Conservation (phyloP, 2,797 vertebrate species). For the Ptychobarbus kaznakovi region DNA sequence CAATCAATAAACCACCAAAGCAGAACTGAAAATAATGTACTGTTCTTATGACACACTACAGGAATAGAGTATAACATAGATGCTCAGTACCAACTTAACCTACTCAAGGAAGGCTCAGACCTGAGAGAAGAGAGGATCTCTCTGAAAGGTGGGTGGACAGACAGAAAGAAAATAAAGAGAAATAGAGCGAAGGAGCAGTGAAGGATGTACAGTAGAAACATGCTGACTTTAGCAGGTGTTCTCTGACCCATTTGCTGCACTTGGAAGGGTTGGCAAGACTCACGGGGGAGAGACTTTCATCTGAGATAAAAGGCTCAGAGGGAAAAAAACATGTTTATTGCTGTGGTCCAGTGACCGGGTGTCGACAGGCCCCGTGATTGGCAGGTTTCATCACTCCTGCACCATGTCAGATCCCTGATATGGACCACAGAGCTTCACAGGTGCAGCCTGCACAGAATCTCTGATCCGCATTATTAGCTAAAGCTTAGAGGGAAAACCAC, state of each 20-base stretch:
- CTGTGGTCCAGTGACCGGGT: constrained; percentile 34
- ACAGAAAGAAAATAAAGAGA: background rate
- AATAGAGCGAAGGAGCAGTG: background rate
- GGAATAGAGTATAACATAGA: background rate
- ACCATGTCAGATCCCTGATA: constrained; percentile 27
- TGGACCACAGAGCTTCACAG: constrained; percentile 22
- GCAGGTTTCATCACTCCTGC: background rate
- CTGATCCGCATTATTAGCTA: constrained; percentile 30
- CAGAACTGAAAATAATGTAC: background rate
- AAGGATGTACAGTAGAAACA: constrained; percentile 18
- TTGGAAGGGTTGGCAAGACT: constrained; percentile 18
- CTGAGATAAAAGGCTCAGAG: constrained; percentile 58
- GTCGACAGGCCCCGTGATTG: constrained; percentile 42
- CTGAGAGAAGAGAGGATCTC: constrained; percentile 18
- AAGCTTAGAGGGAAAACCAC: constrained; percentile 14
- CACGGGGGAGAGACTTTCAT: constrained; percentile 53
- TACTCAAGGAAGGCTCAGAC: background rate
- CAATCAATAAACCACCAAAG: background rate
- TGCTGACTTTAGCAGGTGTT: constrained; percentile 52
- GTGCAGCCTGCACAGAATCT: constrained; percentile 20
- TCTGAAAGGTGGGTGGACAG: background rate
- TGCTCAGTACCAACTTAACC: background rate
- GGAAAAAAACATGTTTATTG: constrained; percentile 48
- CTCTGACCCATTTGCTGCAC: constrained; percentile 38
- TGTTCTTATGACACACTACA: constrained; percentile 24